phyloP scores from a whole-genome alignment of 2,797 vertebrate genomes.

The Holocentrus rufus region DNA sequence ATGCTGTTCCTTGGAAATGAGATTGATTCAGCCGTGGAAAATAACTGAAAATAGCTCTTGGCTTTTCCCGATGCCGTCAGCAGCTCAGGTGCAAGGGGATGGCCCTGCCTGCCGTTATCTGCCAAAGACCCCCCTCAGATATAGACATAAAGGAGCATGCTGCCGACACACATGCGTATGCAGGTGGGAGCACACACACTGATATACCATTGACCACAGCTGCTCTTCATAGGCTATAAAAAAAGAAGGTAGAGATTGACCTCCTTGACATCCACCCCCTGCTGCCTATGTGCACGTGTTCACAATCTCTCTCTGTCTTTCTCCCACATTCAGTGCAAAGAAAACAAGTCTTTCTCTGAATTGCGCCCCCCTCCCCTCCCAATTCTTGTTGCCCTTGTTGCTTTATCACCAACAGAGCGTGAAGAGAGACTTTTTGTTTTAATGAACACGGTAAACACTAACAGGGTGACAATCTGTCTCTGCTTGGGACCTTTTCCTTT shows the following conservation, averaged over 20 bases:
- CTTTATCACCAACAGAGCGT: constrained; percentile 57
- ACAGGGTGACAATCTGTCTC: constrained; percentile 58
- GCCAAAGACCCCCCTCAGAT: constrained; percentile 2
- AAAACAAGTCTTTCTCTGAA: constrained; percentile 58
- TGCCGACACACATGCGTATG: neutral
- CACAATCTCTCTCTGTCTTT: neutral
- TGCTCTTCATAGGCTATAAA: constrained; percentile 10
- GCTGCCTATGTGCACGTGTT: neutral
- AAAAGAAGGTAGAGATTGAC: neutral
- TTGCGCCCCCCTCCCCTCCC: constrained; percentile 19
- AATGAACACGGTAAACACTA: constrained; percentile 67
- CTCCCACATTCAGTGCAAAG: constrained; percentile 48
- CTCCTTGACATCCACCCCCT: neutral
- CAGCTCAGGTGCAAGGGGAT: constrained; percentile 15
- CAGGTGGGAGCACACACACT: neutral
- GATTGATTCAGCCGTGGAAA: constrained; percentile 1
- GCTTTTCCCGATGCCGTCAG: neutral
- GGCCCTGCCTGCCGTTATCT: neutral
- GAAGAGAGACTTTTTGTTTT: constrained; percentile 56
- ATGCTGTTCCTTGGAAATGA: neutral
- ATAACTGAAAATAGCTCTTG: neutral
- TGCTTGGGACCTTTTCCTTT: constrained; percentile 59
- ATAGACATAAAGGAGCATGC: neutral
- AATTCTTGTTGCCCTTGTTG: constrained; percentile 32
- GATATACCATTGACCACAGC: neutral